phyloP scores from a whole-genome alignment of 2,797 vertebrate genomes.

The Catostomus latipinnis region DNA sequence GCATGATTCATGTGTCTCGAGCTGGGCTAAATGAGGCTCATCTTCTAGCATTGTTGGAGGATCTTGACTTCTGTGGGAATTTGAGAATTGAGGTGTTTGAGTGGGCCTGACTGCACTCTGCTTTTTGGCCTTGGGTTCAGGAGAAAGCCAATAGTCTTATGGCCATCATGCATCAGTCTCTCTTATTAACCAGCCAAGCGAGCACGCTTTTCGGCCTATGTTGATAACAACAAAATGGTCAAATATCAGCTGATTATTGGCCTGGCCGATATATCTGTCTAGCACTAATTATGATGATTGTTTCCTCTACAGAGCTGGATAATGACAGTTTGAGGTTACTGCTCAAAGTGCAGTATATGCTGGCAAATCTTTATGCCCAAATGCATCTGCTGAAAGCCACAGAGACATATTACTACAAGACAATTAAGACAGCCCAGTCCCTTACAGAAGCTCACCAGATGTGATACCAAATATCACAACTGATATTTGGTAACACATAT shows the following conservation, averaged over 20 bases:
- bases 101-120: conserved; percentile 65
- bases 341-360: conserved; percentile 30
- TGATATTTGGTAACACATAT: conserved; percentile 30
- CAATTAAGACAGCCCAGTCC: conserved; percentile 7
- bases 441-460: conserved; percentile 12
- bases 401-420: conserved; percentile 35
- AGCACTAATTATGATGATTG: background rate
- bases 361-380: conserved; percentile 37
- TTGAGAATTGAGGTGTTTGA: conserved; percentile 58
- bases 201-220: too few species aligned
- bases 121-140: conserved; percentile 64
- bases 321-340: conserved; percentile 4
- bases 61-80: conserved; percentile 60
- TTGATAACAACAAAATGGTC: too few species aligned
- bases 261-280: background rate
- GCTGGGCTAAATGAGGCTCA: conserved; percentile 63
- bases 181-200: too few species aligned
- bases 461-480: too few species aligned
- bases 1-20: conserved; percentile 63
- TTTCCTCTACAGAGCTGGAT: conserved; percentile 2
- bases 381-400: conserved; percentile 28
- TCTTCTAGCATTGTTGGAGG: conserved; percentile 62
- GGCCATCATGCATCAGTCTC: conserved; percentile 65
- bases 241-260: too few species aligned
- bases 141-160: conserved; percentile 67